These are phyloP conservation scores for Thamnophis sirtalis DNA, from an alignment of 2,113 vertebrate genomes.

Conservation along the genomic window DNA sequence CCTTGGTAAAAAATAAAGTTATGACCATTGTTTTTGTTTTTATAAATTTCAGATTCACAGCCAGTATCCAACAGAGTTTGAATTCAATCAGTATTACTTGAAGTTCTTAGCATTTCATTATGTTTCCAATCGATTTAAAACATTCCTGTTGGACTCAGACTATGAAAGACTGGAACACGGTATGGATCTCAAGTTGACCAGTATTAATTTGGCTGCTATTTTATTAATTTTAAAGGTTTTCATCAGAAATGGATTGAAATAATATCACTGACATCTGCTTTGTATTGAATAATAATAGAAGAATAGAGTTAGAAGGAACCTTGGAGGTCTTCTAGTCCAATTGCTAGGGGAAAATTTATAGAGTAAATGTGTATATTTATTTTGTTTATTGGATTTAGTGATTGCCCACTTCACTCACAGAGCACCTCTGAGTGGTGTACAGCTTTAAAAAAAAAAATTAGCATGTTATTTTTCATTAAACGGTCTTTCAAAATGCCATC, in stretches of 20 bases:
- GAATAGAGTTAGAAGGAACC: background rate
- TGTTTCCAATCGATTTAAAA: slow-evolving; percentile 96
- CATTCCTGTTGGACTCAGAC: slow-evolving; percentile 97
- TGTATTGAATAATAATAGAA: background rate
- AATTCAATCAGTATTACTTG: slow-evolving; percentile 97
- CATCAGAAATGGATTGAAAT: background rate
- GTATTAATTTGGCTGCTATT: slow-evolving; percentile 25
- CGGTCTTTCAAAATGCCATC: background rate
- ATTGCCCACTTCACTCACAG: too few species aligned
- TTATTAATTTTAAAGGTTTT: background rate
- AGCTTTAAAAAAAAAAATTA: background rate
- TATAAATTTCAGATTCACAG: slow-evolving; percentile 80
- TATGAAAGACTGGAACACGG: slow-evolving; percentile 96
- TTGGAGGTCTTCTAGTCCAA: background rate
- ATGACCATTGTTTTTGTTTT: slow-evolving; percentile 18
- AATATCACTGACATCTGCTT: background rate
- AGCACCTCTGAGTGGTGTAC: too few species aligned
- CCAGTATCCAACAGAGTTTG: slow-evolving; percentile 94
- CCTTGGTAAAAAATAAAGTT: background rate
- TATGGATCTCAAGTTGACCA: slow-evolving; percentile 66
- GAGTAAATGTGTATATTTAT: background rate
- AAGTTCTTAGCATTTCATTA: slow-evolving; percentile 98
- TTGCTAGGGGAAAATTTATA: background rate
- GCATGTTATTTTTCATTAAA: background rate
- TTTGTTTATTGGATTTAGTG: too few species aligned